Base-by-base conservation (phyloP, 2,888 invertebrate genomes). In the Pammene fasciana region DNA sequence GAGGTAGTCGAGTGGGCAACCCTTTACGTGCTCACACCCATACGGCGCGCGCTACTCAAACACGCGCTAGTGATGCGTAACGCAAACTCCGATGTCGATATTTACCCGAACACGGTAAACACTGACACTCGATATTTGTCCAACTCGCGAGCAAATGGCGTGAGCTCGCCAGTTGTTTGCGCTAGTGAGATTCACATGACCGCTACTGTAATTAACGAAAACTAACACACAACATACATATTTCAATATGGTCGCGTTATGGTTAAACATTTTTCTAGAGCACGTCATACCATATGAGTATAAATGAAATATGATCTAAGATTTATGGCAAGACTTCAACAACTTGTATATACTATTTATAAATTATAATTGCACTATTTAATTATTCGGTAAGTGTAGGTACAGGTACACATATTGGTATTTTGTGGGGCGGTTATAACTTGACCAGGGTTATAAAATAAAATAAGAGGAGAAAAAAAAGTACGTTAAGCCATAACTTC, bases 21-120 rank as follows among this genome's bases (percentile, higher is more conserved):
- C 90, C 91, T 92, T 89, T 86, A 86, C 87, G 84, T 83, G 80
- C 82, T 82, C 80, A 83, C 86, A 82, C 86, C 87, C 85, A 86
- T 80, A 78, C 82, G 81, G 82, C 82, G 76, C 79, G 78, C 79
- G 81, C 79, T 85, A 82, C 78, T 78, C 88, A 92, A 92, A 92
- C 87, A 92, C 79, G 77, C 74, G 84, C 86, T 92, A 92, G 92
- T 92, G 92, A 92, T 92, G 92, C 92, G 90, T 89, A 92, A 92
- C 91, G 88, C 92, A 91, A 92, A 91, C 91, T 86, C 78, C 77
- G 83, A 83, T 88, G 90, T 90, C 91, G 90, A 89, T 91, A 85
- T 92, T 92, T 89, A 87, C 88, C 76, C 83, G 80, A 82, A 75
- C 82, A 89, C 86, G 78, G 88, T 86, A 91, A 92, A 92, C 87